Conservation (phyloP, 1,140 invertebrate genomes). For the Drosophila santomea region DNA sequence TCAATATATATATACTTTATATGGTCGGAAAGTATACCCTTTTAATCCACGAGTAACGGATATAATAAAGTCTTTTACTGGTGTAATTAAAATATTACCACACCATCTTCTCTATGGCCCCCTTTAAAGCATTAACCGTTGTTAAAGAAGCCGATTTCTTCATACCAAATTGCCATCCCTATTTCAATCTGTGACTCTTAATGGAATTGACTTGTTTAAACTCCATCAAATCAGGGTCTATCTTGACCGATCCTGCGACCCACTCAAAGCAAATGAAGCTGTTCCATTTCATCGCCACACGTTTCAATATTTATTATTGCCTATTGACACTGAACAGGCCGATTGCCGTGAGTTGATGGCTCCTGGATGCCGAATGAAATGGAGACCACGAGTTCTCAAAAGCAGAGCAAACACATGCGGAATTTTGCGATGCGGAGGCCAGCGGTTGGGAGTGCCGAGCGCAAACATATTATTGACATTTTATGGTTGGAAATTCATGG, state of each 20-base stretch:
- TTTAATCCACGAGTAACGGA: too few species aligned
- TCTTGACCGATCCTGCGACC: slow-evolving; percentile 23
- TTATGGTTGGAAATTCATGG: slow-evolving; percentile 64
- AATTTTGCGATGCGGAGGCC: slow-evolving; percentile 14
- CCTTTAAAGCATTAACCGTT: not conserved
- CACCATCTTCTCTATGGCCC: too few species aligned
- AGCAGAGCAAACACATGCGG: slow-evolving; percentile 54
- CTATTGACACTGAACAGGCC: slow-evolving; percentile 61
- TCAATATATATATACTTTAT: too few species aligned
- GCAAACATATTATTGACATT: slow-evolving; percentile 76
- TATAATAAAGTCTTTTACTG: too few species aligned
- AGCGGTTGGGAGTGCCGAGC: slow-evolving; percentile 34
- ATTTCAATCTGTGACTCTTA: not conserved
- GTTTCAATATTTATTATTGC: slow-evolving; percentile 62
- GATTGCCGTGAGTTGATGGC: slow-evolving; percentile 36
- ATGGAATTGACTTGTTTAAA: slow-evolving; percentile 50
- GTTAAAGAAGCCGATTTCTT: not conserved
- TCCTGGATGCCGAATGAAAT: slow-evolving; percentile 32
- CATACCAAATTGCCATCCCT: too few species aligned
- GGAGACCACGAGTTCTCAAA: slow-evolving; percentile 25
- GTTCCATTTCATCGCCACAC: slow-evolving; percentile 28
- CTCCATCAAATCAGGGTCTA: slow-evolving; percentile 45
- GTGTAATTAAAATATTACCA: too few species aligned
- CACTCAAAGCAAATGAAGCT: slow-evolving; percentile 21
- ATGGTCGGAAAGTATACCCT: too few species aligned